Percentiles rank a stretch among this genome's conserved stretches.
Evolutionary conservation across 2,797 vertebrate species (phyloP).

Genomic region (Molothrus ater): DNA sequence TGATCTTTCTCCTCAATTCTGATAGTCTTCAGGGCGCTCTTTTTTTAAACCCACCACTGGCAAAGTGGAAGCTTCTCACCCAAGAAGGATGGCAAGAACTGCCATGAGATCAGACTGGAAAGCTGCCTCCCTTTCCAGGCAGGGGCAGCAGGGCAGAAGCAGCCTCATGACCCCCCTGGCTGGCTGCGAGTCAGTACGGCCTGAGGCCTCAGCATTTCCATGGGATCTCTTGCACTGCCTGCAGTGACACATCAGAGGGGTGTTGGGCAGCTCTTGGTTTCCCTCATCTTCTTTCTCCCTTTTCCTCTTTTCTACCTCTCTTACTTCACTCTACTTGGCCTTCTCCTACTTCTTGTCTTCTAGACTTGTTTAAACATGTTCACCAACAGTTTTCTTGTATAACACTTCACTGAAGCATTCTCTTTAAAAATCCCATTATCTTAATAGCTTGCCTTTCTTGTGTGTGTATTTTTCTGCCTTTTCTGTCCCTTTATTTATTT

Average conservation of each 20-base stretch:
- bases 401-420: background rate
- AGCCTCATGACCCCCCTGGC: background rate
- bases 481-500: background rate
- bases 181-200: fast-evolving
- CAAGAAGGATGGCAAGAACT: background rate
- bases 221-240: background rate
- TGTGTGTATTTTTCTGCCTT: background rate
- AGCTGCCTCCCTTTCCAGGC: background rate
- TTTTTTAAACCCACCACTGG: background rate
- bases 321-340: background rate
- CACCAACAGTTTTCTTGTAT: background rate
- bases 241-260: background rate
- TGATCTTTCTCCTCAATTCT: background rate
- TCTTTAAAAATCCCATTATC: background rate
- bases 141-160: background rate
- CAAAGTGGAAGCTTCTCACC: background rate
- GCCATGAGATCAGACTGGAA: background rate
- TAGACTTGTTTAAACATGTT: background rate
- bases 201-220: fast-evolving
- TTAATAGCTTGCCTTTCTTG: background rate
- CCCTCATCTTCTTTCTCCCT: background rate
- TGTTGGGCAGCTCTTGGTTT: background rate
- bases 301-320: background rate
- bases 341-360: background rate
- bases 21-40: background rate